Evolutionary conservation across 2,797 vertebrate genomes (phyloP).

Genomic region (Phataginus tricuspis): DNA sequence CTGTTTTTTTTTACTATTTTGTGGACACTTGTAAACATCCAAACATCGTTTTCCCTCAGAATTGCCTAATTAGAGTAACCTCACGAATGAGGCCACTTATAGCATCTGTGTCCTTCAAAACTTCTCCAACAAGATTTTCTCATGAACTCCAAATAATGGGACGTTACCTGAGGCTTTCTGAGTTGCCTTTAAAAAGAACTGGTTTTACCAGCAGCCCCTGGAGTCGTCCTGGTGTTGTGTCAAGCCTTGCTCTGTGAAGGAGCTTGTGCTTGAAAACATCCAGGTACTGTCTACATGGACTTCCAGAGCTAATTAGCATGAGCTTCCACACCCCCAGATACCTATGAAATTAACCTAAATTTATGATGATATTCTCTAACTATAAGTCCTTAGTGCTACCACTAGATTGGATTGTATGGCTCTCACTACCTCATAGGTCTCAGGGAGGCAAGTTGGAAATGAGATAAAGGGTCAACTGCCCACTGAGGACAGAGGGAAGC

Average conservation of each 20-base stretch:
- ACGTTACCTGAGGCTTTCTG: neutral
- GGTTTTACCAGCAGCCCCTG: neutral
- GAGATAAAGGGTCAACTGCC: fast-evolving
- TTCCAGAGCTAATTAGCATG: neutral
- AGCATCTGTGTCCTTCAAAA: neutral
- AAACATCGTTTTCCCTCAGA: constrained; percentile 10
- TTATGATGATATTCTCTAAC: neutral
- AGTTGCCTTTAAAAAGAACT: neutral
- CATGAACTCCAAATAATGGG: neutral
- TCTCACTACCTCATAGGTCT: too few relatives aligned
- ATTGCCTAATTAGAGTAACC: neutral
- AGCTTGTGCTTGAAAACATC: neutral
- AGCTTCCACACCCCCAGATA: neutral
- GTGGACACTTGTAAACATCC: neutral
- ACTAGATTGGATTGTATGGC: neutral
- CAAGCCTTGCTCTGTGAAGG: neutral
- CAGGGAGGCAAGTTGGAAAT: neutral
- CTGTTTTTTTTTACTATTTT: neutral
- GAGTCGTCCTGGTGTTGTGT: neutral
- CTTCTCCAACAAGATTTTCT: neutral
- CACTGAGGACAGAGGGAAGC: neutral
- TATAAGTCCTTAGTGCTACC: neutral
- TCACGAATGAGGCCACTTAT: fast-evolving
- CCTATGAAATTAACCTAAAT: neutral
- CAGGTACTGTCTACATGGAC: neutral